These are phyloP conservation scores for Drosophila arawakana DNA, from an alignment of 1,140 invertebrate genomes.

Conservation along the genomic window DNA sequence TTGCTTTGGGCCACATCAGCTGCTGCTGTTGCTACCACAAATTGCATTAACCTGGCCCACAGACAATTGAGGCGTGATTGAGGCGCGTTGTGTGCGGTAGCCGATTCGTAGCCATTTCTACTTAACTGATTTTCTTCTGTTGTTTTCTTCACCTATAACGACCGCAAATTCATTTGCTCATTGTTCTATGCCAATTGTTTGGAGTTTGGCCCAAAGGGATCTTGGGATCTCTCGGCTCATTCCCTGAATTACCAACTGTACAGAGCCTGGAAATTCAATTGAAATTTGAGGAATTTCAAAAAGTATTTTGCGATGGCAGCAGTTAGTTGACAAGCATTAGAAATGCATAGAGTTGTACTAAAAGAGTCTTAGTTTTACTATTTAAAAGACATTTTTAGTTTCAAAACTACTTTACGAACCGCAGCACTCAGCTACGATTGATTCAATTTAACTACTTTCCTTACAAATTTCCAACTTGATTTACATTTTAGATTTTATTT, in stretches of 20 bases:
- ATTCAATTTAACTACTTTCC: too few species aligned
- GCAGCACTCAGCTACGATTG: too few species aligned
- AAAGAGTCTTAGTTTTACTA: too few species aligned
- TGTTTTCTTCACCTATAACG: slow-evolving; percentile 33
- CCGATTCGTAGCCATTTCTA: slow-evolving; percentile 15
- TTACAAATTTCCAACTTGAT: too few species aligned
- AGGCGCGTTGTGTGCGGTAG: slow-evolving; percentile 66
- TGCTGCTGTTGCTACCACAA: slow-evolving; percentile 60
- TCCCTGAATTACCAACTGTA: slow-evolving; percentile 1
- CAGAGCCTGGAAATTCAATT: neutral
- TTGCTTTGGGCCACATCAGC: neutral
- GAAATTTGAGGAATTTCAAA: neutral
- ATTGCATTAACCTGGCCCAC: slow-evolving; percentile 60
- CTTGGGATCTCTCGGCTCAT: neutral
- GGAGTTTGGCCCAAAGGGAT: slow-evolving; percentile 10
- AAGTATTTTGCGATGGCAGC: neutral
- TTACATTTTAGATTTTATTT: too few species aligned
- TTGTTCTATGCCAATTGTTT: slow-evolving; percentile 48
- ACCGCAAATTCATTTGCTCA: slow-evolving; percentile 51
- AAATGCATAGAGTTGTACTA: too few species aligned
- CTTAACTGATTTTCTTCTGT: neutral
- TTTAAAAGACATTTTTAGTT: too few species aligned
- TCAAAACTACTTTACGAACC: too few species aligned
- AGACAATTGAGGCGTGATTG: slow-evolving; percentile 79
- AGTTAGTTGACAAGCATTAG: too few species aligned